Conservation (phyloP, 1,140 invertebrate genomes). For the Aleiodes sp. region DNA sequence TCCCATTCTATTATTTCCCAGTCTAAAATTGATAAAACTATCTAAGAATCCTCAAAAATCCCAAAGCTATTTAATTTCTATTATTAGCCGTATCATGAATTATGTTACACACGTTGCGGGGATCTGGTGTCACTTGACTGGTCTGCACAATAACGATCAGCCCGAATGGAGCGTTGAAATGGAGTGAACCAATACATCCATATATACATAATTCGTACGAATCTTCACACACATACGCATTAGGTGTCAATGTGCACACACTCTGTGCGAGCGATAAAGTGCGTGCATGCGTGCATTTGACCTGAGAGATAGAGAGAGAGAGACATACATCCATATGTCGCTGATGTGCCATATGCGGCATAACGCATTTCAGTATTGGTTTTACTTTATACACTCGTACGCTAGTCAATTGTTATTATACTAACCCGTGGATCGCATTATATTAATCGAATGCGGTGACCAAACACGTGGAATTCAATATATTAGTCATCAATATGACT, state of each 20-base stretch:
- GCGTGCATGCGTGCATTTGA: constrained; percentile 17
- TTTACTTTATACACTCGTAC: constrained; percentile 16
- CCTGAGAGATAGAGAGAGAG: no score
- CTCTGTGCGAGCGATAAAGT: neutral
- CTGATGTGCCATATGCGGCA: constrained; percentile 24
- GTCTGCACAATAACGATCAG: constrained; percentile 9
- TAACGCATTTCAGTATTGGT: neutral
- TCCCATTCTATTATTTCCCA: no score
- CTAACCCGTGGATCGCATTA: constrained; percentile 44
- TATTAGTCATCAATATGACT: neutral
- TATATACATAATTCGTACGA: neutral
- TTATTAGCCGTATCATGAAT: neutral
- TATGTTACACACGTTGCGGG: neutral
- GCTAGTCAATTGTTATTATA: constrained; percentile 43
- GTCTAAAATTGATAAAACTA: no score
- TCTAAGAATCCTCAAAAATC: neutral
- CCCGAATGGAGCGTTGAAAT: neutral
- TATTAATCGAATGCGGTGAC: constrained; percentile 52
- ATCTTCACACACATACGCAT: neutral
- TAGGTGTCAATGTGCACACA: neutral
- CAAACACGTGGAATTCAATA: constrained; percentile 39
- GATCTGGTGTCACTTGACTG: constrained; percentile 22
- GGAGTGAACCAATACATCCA: constrained; percentile 6
- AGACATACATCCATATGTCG: constrained; percentile 33
- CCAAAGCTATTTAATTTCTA: neutral